These are phyloP conservation scores for Carlito syrichta DNA, from an alignment of 2,113 vertebrate species.

Conservation along the genomic window DNA sequence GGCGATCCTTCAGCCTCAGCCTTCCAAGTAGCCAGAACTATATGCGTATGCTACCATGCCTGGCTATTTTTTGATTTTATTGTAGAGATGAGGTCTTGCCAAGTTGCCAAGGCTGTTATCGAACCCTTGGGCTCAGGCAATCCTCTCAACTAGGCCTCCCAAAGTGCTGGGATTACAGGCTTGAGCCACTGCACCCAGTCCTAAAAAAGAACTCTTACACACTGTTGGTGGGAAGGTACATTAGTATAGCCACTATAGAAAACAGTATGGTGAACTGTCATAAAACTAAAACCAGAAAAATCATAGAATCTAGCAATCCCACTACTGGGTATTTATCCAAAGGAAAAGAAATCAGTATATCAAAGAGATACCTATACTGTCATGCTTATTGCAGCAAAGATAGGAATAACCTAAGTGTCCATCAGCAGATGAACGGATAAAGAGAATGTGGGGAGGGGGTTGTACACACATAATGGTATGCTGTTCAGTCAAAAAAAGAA, in stretches of 20 bases:
- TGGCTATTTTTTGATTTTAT: no score
- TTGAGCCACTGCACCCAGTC: no score
- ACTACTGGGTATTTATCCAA: neutral
- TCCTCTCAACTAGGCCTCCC: no score
- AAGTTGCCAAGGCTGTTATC: no score
- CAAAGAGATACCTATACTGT: neutral
- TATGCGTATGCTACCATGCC: no score
- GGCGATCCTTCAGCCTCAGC: no score
- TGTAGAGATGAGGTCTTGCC: no score
- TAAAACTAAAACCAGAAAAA: neutral
- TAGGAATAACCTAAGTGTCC: neutral
- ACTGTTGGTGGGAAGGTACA: neutral
- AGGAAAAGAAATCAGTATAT: neutral
- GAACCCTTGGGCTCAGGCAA: no score
- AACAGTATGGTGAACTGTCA: neutral
- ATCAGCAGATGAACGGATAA: neutral
- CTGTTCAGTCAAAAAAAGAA: neutral
- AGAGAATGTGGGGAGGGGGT: neutral
- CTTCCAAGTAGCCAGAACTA: no score
- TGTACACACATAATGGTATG: neutral
- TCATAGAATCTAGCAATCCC: neutral
- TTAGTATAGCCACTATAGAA: neutral
- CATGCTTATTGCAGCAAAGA: neutral
- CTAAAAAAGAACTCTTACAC: neutral
- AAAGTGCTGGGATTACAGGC: no score